A percentile compares a stretch with the other conserved stretches of the same genome.
Conservation (phyloP, 1,140 invertebrate species). For the Microplitis demolitor region DNA sequence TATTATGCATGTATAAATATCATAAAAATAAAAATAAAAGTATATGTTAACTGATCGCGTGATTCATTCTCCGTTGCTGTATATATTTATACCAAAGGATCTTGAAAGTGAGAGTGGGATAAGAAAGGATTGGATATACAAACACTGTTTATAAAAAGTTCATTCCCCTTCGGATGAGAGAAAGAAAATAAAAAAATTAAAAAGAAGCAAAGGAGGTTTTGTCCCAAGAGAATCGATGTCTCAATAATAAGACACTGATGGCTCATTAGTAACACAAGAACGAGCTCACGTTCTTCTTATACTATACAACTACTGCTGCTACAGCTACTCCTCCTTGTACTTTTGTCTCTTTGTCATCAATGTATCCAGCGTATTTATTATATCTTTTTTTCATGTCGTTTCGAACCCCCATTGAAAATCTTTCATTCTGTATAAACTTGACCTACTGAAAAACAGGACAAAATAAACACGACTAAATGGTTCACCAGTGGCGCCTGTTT, state of each 20-base stretch:
- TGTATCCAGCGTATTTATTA: not conserved
- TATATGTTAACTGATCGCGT: not conserved
- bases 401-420: not conserved
- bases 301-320: not conserved
- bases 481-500: not conserved
- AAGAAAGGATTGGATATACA: not conserved
- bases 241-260: conserved; percentile 48
- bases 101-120: conserved; percentile 3
- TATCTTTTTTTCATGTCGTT: not conserved
- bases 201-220: conserved; percentile 1
- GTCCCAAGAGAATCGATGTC: conserved; percentile 34
- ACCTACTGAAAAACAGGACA: conserved; percentile 33
- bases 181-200: not conserved
- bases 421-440: conserved; percentile 32
- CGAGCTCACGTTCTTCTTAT: conserved; percentile 22
- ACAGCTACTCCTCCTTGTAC: not conserved
- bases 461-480: not conserved
- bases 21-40: too few relatives aligned
- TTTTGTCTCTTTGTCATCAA: not conserved
- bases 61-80: not conserved
- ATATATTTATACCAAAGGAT: not conserved
- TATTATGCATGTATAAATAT: too few relatives aligned
- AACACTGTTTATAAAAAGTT: not conserved
- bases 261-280: conserved; percentile 50
- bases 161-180: not conserved